phyloP scores from a whole-genome alignment of 2,797 vertebrate genomes.

The Dicrostonyx torquatus region DNA sequence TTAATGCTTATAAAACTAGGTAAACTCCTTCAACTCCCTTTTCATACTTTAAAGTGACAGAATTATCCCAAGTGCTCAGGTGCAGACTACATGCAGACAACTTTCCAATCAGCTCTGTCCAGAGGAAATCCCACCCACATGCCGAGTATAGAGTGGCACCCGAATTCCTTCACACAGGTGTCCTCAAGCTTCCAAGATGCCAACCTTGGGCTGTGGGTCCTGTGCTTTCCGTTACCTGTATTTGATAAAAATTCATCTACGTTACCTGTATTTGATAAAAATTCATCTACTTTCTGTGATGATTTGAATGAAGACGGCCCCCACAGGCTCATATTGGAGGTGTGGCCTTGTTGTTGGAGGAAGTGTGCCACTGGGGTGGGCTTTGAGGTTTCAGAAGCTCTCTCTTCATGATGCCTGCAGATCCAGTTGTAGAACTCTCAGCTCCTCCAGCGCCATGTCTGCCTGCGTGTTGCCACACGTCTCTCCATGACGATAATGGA shows the following conservation, averaged over 20 bases:
- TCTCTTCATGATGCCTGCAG: not conserved
- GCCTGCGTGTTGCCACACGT: not conserved
- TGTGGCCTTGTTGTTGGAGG: not conserved
- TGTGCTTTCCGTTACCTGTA: not conserved
- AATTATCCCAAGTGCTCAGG: not conserved
- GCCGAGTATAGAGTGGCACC: accelerated
- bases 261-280: not conserved
- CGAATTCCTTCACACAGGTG: not conserved
- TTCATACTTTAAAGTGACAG: not conserved
- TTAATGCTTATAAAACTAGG: not conserved
- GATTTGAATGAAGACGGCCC: not conserved
- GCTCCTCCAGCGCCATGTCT: not conserved
- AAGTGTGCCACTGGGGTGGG: not conserved
- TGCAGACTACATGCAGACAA: not conserved
- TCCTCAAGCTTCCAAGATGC: not conserved
- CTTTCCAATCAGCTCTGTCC: not conserved
- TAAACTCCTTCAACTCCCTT: not conserved
- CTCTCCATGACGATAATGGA: not conserved
- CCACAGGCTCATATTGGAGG: not conserved
- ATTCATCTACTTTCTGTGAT: not conserved
- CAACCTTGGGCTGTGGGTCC: not conserved
- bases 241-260: not conserved
- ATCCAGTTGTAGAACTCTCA: not conserved
- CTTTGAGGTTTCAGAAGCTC: not conserved
- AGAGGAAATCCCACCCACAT: not conserved